phyloP scores from a whole-genome alignment of 2,797 vertebrate species.

The Manis javanica region DNA sequence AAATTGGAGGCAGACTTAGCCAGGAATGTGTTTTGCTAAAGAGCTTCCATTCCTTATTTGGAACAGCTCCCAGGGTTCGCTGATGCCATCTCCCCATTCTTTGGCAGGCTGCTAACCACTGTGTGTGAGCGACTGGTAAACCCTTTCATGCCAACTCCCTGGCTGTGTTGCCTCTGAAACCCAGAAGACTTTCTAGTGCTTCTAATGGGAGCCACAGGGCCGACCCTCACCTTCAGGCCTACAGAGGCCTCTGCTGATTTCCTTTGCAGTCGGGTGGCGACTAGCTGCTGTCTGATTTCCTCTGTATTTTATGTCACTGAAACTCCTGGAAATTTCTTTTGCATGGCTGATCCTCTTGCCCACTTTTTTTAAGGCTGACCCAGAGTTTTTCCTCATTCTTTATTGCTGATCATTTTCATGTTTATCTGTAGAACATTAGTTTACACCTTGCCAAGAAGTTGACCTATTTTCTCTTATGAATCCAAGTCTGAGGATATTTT shows the following conservation, averaged over 20 bases:
- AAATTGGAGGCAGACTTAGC: background rate
- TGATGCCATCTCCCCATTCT: background rate
- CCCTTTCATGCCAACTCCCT: background rate
- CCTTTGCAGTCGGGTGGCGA: background rate
- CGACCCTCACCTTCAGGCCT: background rate
- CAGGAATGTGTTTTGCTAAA: constrained; percentile 41
- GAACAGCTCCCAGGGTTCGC: background rate
- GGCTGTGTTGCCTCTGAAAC: background rate
- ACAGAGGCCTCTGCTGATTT: background rate
- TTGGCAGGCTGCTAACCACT: constrained; percentile 26
- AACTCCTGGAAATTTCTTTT: constrained; percentile 1
- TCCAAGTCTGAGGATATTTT: background rate
- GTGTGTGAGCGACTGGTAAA: background rate
- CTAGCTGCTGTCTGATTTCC: background rate
- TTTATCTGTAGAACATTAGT: background rate
- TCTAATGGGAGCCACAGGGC: background rate
- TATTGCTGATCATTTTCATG: background rate
- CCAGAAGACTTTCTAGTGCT: background rate
- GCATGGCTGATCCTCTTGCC: background rate
- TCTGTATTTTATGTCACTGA: background rate
- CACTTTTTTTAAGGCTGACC: background rate
- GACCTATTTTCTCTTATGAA: background rate
- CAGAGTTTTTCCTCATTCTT: background rate
- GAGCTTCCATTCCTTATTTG: constrained; percentile 45
- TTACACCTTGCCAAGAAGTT: background rate